Conservation (phyloP, 2,888 invertebrate species). For the Entomobrya multifasciata region DNA sequence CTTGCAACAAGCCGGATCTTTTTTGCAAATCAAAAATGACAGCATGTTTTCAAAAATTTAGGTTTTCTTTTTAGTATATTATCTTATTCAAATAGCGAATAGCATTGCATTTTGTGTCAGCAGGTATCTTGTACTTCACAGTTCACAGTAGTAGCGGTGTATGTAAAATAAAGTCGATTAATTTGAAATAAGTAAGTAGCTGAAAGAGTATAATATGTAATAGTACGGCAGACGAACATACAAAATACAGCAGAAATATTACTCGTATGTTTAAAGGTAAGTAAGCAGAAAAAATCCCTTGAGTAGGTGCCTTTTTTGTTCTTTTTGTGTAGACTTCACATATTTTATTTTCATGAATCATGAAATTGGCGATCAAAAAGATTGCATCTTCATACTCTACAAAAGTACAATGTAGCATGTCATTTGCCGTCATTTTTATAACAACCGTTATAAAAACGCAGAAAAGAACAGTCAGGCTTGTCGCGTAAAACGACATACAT, state of each 20-base stretch:
- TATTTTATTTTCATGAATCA: slow-evolving; percentile 41
- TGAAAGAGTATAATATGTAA: too few species aligned
- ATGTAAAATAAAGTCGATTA: too few species aligned
- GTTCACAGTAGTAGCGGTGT: slow-evolving; percentile 39
- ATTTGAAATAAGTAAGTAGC: too few species aligned
- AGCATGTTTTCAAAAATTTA: slow-evolving; percentile 20
- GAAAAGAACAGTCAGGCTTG: not conserved
- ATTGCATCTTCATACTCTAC: slow-evolving; percentile 35
- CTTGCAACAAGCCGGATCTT: slow-evolving; percentile 35
- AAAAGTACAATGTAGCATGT: too few species aligned
- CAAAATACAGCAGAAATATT: too few species aligned
- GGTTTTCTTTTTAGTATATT: not conserved
- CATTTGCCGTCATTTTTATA: slow-evolving; percentile 8
- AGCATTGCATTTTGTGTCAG: not conserved
- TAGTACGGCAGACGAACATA: too few species aligned
- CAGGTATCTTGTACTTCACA: not conserved
- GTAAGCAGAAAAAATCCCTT: slow-evolving; percentile 14
- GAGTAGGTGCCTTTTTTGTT: too few species aligned
- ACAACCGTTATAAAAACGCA: slow-evolving; percentile 43
- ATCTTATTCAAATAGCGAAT: not conserved
- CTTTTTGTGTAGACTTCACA: not conserved
- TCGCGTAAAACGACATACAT: not conserved
- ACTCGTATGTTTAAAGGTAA: too few species aligned
- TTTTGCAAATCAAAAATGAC: not conserved
- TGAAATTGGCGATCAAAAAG: slow-evolving; percentile 4